Evolutionary conservation across 37 sponge, comb jelly and placozoan genomes (phyloP), one percentile per base, ranked within the genome.

Genomic region (Cladorhizidae sp.): DNA sequence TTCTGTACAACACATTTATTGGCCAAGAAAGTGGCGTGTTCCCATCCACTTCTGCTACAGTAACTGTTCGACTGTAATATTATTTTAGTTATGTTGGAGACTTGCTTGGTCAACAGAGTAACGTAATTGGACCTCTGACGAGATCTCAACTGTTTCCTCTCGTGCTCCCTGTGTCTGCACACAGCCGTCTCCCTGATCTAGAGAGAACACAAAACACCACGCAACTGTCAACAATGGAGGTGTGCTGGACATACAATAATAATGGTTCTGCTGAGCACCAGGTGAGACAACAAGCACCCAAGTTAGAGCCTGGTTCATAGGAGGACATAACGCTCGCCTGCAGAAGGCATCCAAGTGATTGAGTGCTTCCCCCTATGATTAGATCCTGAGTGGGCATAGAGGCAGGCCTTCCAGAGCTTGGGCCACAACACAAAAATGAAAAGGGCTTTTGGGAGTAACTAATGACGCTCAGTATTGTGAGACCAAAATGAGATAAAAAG

Each of bases 71-170:
- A n/a, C n/a, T n/a, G n/a, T n/a, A n/a, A n/a, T n/a, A n/a, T n/a
- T n/a, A n/a, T n/a, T n/a, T n/a, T n/a, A n/a, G n/a, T n/a, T 33
- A 77, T 15, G 26, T 25, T 22, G 11, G 14, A 42, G 23, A 28
- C 40, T 0, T 26, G 85, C 91, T 86, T 82, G 23, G 49, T 21
- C 17, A 84, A 32, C 2, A 91, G 80, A 20, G 70, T 74, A 18
- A 80, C 58, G 77, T 86, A 91, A 79, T 91, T 91, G 31, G 31
- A 38, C 62, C 92, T 83, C 64, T 91, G 92, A 55, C 92, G 40
- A 21, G 87, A 82, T 29, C 88, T 36, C 22, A 91, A 77, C 57
- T 74, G 41, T 64, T 76, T 78, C 36, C 49, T 25, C 33, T 61
- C 9, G 40, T 64, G 58, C 23, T 87, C 84, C 3, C 32, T 37